A percentile compares a stretch with the other conserved stretches of the same genome.
Evolutionary conservation across 2,797 vertebrate species (phyloP).

Genomic region (Heteromormyrus szaboi): DNA sequence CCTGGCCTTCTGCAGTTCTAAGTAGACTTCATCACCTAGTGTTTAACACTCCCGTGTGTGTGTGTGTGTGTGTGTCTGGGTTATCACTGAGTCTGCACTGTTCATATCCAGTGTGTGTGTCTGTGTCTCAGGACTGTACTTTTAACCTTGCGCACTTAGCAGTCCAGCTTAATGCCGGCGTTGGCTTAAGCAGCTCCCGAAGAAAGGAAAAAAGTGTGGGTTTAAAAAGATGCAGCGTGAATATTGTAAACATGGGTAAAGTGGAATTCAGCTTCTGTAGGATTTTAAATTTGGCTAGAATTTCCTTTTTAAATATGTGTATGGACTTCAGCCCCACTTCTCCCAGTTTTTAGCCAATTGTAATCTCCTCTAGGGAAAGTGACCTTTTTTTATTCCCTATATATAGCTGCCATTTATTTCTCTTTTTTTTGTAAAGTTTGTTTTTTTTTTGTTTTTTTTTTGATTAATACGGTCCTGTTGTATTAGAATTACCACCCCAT

Average conservation of each 20-base stretch:
- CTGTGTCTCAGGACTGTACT: neutral
- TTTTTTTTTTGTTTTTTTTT: slow-evolving; percentile 14
- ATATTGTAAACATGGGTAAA: neutral
- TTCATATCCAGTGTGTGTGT: neutral
- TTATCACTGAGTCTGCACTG: neutral
- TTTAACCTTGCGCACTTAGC: neutral
- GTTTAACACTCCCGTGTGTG: neutral
- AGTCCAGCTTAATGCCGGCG: neutral
- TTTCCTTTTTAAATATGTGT: slow-evolving; percentile 34
- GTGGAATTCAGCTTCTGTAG: neutral
- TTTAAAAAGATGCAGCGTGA: neutral
- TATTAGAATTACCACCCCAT: neutral
- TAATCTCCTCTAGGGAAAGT: slow-evolving; percentile 43
- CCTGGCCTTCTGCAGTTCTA: neutral
- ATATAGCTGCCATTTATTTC: neutral
- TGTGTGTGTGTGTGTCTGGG: neutral
- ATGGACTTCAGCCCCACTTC: slow-evolving; percentile 26
- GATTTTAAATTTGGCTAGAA: slow-evolving; percentile 14
- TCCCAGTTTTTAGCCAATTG: slow-evolving; percentile 48
- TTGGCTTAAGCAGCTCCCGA: neutral
- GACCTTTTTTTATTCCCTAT: slow-evolving; percentile 50
- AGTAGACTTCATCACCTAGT: neutral
- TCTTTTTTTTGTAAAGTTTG: slow-evolving; percentile 28
- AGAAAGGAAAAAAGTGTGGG: neutral
- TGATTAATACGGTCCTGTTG: neutral